Percentiles rank a stretch among this genome's conserved stretches.
These are phyloP conservation scores for Hypocryptadius cinnamomeus DNA, from an alignment of 2,113 vertebrate genomes.

Conservation along the genomic window DNA sequence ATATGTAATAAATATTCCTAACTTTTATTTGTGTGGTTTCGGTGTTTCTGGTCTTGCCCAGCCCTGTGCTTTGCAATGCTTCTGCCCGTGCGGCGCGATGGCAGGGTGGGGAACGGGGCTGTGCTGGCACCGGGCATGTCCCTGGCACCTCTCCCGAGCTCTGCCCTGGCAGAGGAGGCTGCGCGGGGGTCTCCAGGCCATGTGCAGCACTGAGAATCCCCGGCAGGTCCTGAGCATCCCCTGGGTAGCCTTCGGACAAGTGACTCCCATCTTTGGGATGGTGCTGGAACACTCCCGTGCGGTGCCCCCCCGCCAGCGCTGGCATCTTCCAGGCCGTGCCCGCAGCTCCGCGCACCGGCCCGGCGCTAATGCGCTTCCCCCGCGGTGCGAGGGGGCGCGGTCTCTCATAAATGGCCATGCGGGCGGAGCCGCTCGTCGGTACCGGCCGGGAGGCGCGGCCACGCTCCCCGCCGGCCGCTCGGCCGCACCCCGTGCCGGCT, in stretches of 20 bases:
- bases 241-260: background rate
- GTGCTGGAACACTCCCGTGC: background rate
- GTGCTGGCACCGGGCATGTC: background rate
- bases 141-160: background rate
- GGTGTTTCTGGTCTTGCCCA: background rate
- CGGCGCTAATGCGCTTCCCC: fast-evolving
- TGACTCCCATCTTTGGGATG: fast-evolving
- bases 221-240: background rate
- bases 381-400: fast-evolving
- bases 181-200: background rate
- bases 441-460: background rate
- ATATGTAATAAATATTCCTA: slow-evolving; percentile 35
- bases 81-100: fast-evolving
- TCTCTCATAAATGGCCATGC: fast-evolving
- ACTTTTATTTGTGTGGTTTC: background rate
- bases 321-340: background rate
- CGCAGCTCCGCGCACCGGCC: fast-evolving
- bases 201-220: background rate
- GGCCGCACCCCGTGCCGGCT: background rate
- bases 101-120: background rate
- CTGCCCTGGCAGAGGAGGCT: background rate
- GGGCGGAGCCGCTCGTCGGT: fast-evolving
- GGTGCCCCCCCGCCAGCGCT: fast-evolving
- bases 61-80: background rate
- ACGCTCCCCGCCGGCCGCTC: background rate